Conservation (phyloP, 2,888 invertebrate genomes). For the Platerodrilus igneus region DNA sequence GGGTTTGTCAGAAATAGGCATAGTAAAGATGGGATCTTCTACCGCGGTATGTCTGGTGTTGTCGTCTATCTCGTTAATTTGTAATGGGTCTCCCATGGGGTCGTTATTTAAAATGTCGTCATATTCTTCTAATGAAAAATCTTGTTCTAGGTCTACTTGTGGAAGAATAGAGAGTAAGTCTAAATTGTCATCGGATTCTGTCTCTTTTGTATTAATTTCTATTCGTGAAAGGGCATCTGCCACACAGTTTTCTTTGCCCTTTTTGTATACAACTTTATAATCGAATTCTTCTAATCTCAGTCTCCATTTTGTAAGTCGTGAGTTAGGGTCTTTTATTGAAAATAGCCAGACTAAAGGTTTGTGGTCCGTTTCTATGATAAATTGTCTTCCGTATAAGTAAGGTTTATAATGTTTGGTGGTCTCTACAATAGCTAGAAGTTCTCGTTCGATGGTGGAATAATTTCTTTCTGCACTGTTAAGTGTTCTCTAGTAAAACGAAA, state of each 20-base stretch:
- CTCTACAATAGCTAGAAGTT: constrained; percentile 13
- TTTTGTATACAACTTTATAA: constrained; percentile 12
- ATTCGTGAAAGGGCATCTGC: constrained; percentile 11
- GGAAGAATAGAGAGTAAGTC: constrained; percentile 4
- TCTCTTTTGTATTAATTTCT: constrained; percentile 7
- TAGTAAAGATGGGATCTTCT: neutral
- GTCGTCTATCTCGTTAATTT: constrained; percentile 3
- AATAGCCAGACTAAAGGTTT: constrained; percentile 17
- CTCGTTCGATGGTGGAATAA: constrained; percentile 13
- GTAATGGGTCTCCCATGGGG: neutral
- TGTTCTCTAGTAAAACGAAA: constrained; percentile 14
- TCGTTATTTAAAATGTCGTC: too few species aligned
- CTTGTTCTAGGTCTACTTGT: constrained; percentile 1
- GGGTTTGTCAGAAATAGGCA: constrained; percentile 2
- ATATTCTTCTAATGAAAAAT: too few species aligned
- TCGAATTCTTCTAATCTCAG: constrained; percentile 16
- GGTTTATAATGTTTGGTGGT: constrained; percentile 16
- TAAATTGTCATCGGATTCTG: too few species aligned
- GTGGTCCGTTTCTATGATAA: constrained; percentile 16
- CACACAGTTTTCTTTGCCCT: constrained; percentile 17
- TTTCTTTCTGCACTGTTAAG: constrained; percentile 15
- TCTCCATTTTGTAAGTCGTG: constrained; percentile 12
- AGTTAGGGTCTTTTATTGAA: constrained; percentile 16
- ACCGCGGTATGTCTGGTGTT: neutral
- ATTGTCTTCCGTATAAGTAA: constrained; percentile 10